Percentiles rank a stretch among this genome's conserved stretches.
These are phyloP conservation scores for Tipula lateralis DNA, from an alignment of 2,888 invertebrate genomes.

Conservation along the genomic window DNA sequence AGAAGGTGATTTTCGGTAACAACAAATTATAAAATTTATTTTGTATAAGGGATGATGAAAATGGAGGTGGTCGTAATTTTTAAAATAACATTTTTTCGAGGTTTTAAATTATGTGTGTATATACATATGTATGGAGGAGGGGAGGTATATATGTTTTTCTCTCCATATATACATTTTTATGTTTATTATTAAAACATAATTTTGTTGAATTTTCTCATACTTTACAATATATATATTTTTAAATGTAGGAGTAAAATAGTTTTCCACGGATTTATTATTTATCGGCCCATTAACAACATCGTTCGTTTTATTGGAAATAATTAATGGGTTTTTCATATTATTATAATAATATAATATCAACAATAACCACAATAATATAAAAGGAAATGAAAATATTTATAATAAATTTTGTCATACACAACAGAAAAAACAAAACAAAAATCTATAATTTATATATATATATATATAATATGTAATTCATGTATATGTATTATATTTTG, in stretches of 20 bases:
- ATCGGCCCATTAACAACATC: conserved; percentile 39
- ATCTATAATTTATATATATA: conserved; percentile 14
- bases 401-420: conserved; percentile 14
- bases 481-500: background rate
- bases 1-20: conserved; percentile 11
- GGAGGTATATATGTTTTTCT: conserved; percentile 14
- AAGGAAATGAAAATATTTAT: conserved; percentile 24
- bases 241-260: conserved; percentile 34
- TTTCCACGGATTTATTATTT: conserved; percentile 38
- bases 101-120: background rate
- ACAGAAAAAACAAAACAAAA: background rate
- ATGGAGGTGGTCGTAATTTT: background rate
- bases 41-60: background rate
- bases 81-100: conserved; percentile 9
- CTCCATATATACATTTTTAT: conserved; percentile 12
- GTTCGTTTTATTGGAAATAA: conserved; percentile 38
- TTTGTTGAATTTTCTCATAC: conserved; percentile 12
- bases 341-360: conserved; percentile 20
- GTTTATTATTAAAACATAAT: conserved; percentile 28
- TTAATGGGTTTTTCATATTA: conserved; percentile 37
- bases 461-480: too few species aligned
- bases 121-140: background rate
- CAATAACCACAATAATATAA: conserved; percentile 19
- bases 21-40: conserved; percentile 16
- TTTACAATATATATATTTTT: background rate